phyloP scores from a whole-genome alignment of 2,888 invertebrate species.

The Agrotis segetum region DNA sequence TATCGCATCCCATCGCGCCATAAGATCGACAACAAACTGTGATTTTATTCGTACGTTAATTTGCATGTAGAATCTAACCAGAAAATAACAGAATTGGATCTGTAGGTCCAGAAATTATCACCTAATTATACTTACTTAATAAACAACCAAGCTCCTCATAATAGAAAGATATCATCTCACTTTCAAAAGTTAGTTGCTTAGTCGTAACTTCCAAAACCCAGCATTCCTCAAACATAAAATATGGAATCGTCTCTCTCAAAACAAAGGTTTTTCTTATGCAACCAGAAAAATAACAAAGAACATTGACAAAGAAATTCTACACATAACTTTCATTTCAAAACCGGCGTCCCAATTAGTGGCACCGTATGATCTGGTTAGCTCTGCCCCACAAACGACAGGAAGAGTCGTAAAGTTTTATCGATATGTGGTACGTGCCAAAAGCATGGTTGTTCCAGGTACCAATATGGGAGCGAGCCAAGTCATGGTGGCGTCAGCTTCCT shows the following conservation, averaged over 20 bases:
- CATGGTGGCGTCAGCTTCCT: constrained; percentile 59
- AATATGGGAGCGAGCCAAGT: constrained; percentile 58
- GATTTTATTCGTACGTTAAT: too few species aligned
- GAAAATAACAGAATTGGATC: too few species aligned
- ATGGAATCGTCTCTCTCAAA: not conserved
- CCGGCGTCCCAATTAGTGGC: constrained; percentile 59
- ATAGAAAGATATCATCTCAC: not conserved
- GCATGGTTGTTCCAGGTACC: constrained; percentile 65
- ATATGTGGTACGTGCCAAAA: constrained; percentile 70
- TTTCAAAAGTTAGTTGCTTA: not conserved
- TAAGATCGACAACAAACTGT: too few species aligned
- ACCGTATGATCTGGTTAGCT: constrained; percentile 70
- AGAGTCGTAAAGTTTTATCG: constrained; percentile 83
- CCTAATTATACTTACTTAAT: too few species aligned
- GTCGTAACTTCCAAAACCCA: not conserved
- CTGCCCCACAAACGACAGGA: constrained; percentile 77
- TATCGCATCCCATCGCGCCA: too few species aligned
- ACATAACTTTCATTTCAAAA: constrained; percentile 63
- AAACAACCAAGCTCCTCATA: too few species aligned
- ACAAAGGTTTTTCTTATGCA: not conserved
- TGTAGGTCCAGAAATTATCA: too few species aligned
- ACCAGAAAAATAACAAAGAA: not conserved
- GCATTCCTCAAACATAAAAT: not conserved
- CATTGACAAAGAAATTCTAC: constrained; percentile 20
- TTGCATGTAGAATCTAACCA: too few species aligned